These are phyloP conservation scores for Macropis europaea DNA, from an alignment of 2,888 invertebrate species.

Conservation along the genomic window DNA sequence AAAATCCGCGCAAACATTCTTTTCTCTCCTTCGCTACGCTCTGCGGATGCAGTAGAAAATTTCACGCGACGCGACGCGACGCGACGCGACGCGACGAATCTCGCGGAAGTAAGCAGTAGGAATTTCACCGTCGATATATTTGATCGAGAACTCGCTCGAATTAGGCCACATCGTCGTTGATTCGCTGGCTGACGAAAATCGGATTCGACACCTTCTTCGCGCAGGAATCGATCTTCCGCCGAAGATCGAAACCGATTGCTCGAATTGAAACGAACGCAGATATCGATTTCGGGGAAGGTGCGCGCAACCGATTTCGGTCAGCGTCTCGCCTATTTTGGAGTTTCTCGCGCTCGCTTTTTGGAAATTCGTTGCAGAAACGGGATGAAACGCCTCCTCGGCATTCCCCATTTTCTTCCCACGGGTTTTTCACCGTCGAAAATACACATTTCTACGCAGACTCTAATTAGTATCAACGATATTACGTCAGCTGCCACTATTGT, in stretches of 20 bases:
- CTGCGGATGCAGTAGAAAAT: too few relatives aligned
- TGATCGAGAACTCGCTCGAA: conserved; percentile 34
- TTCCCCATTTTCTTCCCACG: conserved; percentile 21
- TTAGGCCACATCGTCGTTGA: conserved; percentile 47
- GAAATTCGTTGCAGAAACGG: conserved; percentile 52
- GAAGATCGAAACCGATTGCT: neutral
- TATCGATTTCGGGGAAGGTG: neutral
- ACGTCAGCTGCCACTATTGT: conserved; percentile 49
- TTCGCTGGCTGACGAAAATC: conserved; percentile 2
- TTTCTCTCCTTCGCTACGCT: too few relatives aligned
- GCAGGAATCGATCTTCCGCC: neutral
- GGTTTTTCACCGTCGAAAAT: conserved; percentile 29
- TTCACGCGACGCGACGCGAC: too few relatives aligned
- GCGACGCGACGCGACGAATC: too few relatives aligned
- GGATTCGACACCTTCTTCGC: neutral
- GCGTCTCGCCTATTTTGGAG: neutral
- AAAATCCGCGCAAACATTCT: too few relatives aligned
- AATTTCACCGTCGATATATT: too few relatives aligned
- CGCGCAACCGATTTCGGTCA: neutral
- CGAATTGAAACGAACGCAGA: neutral
- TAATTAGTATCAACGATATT: conserved; percentile 43
- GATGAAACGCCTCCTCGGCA: neutral
- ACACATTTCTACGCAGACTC: conserved; percentile 41
- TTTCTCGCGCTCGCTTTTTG: conserved; percentile 30
- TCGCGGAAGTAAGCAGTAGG: too few relatives aligned